These are phyloP conservation scores for Arizona elegans DNA, from an alignment of 2,113 vertebrate genomes.

Conservation along the genomic window DNA sequence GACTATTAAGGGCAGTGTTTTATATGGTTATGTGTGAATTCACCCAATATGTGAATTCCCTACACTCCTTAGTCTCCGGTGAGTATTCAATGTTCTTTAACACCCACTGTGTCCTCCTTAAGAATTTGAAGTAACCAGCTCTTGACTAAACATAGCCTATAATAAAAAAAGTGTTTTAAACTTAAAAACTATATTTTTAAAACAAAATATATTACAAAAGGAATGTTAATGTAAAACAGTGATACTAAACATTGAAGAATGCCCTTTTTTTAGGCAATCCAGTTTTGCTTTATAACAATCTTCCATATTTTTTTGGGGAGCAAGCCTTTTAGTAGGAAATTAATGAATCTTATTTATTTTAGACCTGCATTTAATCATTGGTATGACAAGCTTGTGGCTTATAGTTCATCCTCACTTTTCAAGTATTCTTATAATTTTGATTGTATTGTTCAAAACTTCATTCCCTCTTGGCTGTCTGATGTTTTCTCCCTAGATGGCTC, in stretches of 20 bases:
- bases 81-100: not conserved
- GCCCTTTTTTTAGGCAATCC: not conserved
- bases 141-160: not conserved
- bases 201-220: not conserved
- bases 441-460: conserved; percentile 7
- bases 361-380: conserved; percentile 4
- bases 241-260: not conserved
- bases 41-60: not conserved
- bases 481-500: conserved; percentile 25
- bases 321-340: not conserved
- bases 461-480: not conserved
- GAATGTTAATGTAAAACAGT: not conserved
- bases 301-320: not conserved
- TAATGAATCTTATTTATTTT: conserved; percentile 28
- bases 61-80: not conserved
- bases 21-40: not conserved
- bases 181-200: not conserved
- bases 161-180: not conserved
- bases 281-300: not conserved
- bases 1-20: not conserved
- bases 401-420: conserved; percentile 21
- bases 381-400: conserved; percentile 13
- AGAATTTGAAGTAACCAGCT: not conserved
- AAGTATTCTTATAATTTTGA: conserved; percentile 16
- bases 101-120: not conserved